Evolutionary conservation across 2,797 vertebrate genomes (phyloP), one percentile per base, ranked within the genome.

Genomic region (Pteronotus mesoamericanus): DNA sequence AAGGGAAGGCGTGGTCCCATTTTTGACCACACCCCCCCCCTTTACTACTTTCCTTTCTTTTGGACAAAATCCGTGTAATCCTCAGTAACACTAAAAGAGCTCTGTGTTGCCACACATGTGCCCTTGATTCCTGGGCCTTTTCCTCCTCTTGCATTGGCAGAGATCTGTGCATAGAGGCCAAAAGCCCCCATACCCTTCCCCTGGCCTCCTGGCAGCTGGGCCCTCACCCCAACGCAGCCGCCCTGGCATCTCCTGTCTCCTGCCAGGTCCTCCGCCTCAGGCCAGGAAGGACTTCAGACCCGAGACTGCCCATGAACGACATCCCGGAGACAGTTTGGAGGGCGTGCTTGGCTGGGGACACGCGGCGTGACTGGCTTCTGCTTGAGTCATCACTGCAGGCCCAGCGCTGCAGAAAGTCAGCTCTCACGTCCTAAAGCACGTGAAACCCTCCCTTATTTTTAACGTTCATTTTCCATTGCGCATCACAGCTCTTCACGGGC

Each of bases 41-140:
- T 96, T 96, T 93, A 95, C 97, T 96, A 86, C 94, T 95, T 96
- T 61, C 83, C 79, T 92, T 48, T 48, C 93, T 96, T 94, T 59
- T 96, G 55, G 85, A 92, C 32, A 57, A 80, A 95, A 71, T 77
- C 95, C 57, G 34, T 2, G 21, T 29, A 69, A 79, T 22, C 66
- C n/a, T 21, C 78, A 14, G 74, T 9, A 44, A 79, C 8, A 4
- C 21, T 3, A 14, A 44, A 55, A 39, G 37, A 19, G n/a, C 32
- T 19, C 72, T 6, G 72, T 0, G 46, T 24, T 14, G 22, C 71
- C 10, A 2, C 18, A 0, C 2, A 0, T 0, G 9, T 19, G 19
- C 51, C 48, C 86, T 46, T 85, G 64, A 66, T 5, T 6, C 74
- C 69, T 24, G 0, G 0, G 51, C 46, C 57, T 22, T 7, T 14